These are phyloP conservation scores for Trichomalopsis sarcophagae DNA, from an alignment of 1,140 invertebrate species.

Conservation along the genomic window DNA sequence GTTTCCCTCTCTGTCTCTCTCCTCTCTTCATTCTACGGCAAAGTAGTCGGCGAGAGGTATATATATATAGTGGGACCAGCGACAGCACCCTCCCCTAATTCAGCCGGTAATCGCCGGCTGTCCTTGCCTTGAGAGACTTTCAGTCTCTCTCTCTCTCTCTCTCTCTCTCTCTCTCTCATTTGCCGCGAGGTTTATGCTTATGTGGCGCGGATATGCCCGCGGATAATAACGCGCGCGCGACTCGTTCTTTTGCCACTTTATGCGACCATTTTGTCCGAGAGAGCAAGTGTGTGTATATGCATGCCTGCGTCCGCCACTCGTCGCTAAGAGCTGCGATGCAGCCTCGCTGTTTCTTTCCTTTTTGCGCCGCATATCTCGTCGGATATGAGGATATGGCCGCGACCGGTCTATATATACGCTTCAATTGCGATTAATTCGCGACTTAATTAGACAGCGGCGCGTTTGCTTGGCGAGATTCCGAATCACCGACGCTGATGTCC, in stretches of 20 bases:
- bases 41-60: constrained; percentile 16
- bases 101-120: constrained; percentile 56
- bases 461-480: not conserved
- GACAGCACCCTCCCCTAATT: constrained; percentile 48
- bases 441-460: constrained; percentile 34
- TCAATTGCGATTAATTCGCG: constrained; percentile 47
- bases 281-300: not conserved
- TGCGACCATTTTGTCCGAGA: constrained; percentile 57
- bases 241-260: constrained; percentile 69
- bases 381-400: constrained; percentile 2
- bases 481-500: not conserved
- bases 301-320: constrained; percentile 26
- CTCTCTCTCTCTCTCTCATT: constrained; percentile 52
- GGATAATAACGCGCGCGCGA: constrained; percentile 66
- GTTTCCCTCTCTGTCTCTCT: constrained; percentile 15
- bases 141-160: constrained; percentile 36
- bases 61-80: constrained; percentile 42
- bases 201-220: constrained; percentile 53
- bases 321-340: not conserved
- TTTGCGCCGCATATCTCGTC: not conserved
- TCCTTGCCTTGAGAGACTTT: constrained; percentile 40
- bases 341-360: not conserved
- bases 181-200: constrained; percentile 55
- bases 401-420: constrained; percentile 3
- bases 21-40: not conserved